These are phyloP conservation scores for Rhincodon typus DNA, from an alignment of 2,797 vertebrate genomes.

Conservation along the genomic window DNA sequence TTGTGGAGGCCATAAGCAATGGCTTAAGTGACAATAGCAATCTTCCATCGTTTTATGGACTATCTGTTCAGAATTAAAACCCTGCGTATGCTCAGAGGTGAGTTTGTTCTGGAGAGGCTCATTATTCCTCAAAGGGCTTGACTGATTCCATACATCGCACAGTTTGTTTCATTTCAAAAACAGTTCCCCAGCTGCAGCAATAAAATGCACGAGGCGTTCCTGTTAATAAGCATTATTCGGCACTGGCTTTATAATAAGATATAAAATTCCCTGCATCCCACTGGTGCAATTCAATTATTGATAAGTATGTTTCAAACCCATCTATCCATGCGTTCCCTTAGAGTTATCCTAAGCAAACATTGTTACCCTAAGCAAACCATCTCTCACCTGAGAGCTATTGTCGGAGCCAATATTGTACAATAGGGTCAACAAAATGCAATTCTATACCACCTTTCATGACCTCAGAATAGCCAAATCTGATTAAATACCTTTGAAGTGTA, in stretches of 20 bases:
- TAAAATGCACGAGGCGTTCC: neutral
- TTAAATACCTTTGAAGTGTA: neutral
- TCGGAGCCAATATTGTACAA: neutral
- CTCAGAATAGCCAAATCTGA: neutral
- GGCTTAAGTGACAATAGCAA: neutral
- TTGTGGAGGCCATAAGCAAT: neutral
- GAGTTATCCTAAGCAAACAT: neutral
- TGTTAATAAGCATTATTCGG: neutral
- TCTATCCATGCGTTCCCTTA: neutral
- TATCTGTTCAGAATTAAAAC: neutral
- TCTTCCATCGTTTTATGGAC: too few relatives aligned
- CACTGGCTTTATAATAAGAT: too few relatives aligned
- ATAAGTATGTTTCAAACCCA: slow-evolving; percentile 2
- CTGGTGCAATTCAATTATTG: slow-evolving; percentile 11
- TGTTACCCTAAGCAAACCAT: neutral
- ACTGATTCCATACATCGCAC: neutral
- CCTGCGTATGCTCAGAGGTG: neutral
- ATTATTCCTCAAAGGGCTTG: neutral
- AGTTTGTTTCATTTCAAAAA: neutral
- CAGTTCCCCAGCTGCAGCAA: neutral
- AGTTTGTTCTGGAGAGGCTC: neutral
- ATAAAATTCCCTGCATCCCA: neutral
- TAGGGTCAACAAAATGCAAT: neutral
- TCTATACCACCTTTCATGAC: neutral
- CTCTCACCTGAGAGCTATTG: neutral